Evolutionary conservation across 2,797 vertebrate species (phyloP).

Genomic region (Pangasius djambal): DNA sequence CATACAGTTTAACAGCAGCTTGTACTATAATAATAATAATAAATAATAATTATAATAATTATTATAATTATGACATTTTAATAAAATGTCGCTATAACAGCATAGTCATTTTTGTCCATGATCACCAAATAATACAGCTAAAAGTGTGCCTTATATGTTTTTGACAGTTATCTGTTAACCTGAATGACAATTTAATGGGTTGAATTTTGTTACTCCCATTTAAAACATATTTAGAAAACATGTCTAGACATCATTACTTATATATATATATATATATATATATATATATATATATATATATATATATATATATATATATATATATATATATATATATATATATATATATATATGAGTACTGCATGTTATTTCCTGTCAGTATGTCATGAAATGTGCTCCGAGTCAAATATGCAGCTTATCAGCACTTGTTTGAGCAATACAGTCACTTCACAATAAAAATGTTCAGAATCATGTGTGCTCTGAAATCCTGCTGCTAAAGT

Average conservation of each 20-base stretch:
- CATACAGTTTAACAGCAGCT: neutral
- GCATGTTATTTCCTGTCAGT: neutral
- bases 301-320: too few relatives aligned
- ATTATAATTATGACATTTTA: neutral
- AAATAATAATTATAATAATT: neutral
- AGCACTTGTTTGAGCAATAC: neutral
- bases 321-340: too few relatives aligned
- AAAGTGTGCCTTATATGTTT: neutral
- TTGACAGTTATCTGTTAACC: neutral
- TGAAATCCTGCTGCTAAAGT: slow-evolving; percentile 9
- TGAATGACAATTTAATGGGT: neutral
- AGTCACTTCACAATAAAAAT: neutral
- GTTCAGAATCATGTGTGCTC: neutral
- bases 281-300: too few relatives aligned
- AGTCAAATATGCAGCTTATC: neutral
- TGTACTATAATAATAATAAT: neutral
- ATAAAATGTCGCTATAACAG: neutral
- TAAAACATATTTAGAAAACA: neutral
- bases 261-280: neutral
- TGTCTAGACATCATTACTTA: too few relatives aligned
- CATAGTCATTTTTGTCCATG: neutral
- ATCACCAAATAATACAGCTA: neutral
- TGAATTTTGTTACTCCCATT: neutral
- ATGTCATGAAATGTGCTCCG: neutral
- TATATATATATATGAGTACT: neutral